Conservation (phyloP, 2,797 vertebrate species). For the Acanthis flammea region DNA sequence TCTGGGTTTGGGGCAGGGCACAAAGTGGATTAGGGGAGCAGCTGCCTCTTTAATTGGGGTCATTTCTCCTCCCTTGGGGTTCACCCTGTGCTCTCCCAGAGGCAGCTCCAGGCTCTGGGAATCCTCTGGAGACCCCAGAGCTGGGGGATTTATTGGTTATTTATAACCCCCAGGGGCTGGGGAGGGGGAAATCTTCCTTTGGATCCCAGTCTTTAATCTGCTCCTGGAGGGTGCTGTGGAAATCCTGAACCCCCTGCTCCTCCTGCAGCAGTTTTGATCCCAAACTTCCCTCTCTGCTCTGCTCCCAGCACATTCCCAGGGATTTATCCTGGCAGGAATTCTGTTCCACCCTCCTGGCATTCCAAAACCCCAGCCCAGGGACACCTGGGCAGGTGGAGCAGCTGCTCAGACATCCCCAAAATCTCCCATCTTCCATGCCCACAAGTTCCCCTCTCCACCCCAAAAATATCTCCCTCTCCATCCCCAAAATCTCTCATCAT, state of each 20-base stretch:
- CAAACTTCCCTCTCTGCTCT: neutral
- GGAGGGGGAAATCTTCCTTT: neutral
- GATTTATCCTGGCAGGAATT: neutral
- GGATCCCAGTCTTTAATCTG: neutral
- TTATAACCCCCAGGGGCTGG: neutral
- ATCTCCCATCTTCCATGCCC: too few relatives aligned
- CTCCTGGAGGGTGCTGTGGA: neutral
- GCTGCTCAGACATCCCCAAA: neutral
- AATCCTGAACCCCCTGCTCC: neutral
- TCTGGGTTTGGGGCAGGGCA: constrained; percentile 40
- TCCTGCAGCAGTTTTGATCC: neutral
- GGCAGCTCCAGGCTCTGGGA: neutral
- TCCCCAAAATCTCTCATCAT: too few relatives aligned
- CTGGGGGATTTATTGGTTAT: neutral
- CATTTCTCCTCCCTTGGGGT: neutral
- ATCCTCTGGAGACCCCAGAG: neutral
- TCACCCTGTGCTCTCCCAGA: neutral
- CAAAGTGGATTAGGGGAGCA: constrained; percentile 26
- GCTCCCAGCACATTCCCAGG: neutral
- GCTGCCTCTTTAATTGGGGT: neutral
- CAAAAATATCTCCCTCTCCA: neutral
- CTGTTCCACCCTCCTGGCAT: neutral
- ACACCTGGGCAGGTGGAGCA: neutral
- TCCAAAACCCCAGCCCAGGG: neutral
- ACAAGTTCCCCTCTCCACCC: fast-evolving